Conservation (phyloP, 1,140 invertebrate genomes). For the Pachyrhynchus sulphureomaculatus region DNA sequence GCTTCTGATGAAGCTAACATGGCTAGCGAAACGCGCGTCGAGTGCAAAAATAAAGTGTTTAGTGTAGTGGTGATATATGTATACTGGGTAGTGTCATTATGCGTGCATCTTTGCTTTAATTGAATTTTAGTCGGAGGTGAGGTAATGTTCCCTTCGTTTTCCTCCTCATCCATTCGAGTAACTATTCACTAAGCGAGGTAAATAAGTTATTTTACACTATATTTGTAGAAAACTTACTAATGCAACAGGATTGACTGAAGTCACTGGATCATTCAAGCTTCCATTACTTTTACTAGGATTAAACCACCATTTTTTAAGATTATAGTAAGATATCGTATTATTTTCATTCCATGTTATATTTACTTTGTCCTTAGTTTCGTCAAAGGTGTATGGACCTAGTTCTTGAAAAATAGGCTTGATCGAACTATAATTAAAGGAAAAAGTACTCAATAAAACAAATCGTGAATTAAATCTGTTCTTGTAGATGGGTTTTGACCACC, state of each 20-base stretch:
- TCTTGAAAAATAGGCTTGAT: conserved; percentile 45
- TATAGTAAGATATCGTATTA: conserved; percentile 75
- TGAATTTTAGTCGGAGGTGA: too few species aligned
- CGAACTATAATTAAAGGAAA: background rate
- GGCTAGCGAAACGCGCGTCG: too few species aligned
- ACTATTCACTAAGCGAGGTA: too few species aligned
- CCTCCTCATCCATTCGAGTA: too few species aligned
- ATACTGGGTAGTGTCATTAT: too few species aligned
- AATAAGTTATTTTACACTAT: too few species aligned
- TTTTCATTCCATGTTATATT: conserved; percentile 66
- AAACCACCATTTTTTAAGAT: conserved; percentile 75
- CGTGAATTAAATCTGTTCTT: conserved; percentile 21
- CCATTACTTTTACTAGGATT: conserved; percentile 62
- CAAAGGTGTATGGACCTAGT: conserved; percentile 71
- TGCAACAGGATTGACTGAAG: conserved; percentile 79
- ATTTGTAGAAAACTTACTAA: conserved; percentile 72
- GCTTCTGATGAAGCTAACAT: too few species aligned
- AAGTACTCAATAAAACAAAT: conserved; percentile 53
- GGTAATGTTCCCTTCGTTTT: too few species aligned
- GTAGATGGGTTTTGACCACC: too few species aligned
- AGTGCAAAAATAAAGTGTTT: too few species aligned
- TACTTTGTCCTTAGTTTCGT: conserved; percentile 67
- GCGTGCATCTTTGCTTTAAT: too few species aligned
- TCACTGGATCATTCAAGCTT: conserved; percentile 52
- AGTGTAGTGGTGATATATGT: too few species aligned